A percentile compares a stretch with the other conserved stretches of the same genome.
These are phyloP conservation scores for Gopherus evgoodei DNA, from an alignment of 2,113 vertebrate species.

Conservation along the genomic window DNA sequence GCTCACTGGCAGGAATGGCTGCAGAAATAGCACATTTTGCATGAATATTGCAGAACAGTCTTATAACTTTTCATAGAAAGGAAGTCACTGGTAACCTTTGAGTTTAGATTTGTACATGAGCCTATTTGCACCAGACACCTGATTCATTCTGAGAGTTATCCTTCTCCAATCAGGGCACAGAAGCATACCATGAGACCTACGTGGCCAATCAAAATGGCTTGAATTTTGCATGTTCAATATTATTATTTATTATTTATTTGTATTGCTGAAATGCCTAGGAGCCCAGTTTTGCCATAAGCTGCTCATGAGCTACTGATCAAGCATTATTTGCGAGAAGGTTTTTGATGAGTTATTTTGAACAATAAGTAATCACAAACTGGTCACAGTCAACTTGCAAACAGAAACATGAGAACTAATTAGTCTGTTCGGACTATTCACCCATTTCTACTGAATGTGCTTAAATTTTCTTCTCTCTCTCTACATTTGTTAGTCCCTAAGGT, in stretches of 20 bases:
- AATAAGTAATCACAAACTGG: not conserved
- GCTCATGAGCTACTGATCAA: not conserved
- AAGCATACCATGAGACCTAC: not conserved
- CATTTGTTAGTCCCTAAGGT: no score
- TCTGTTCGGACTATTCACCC: not conserved
- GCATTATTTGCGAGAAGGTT: rapidly evolving
- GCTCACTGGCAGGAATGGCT: not conserved
- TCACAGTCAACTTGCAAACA: not conserved
- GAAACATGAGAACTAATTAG: constrained; percentile 2
- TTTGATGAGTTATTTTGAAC: not conserved
- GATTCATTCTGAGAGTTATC: not conserved
- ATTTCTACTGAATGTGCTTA: not conserved
- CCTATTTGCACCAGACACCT: not conserved
- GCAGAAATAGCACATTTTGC: constrained; percentile 19
- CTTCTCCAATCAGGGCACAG: not conserved
- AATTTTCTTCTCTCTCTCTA: not conserved
- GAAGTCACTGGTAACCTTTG: constrained; percentile 21
- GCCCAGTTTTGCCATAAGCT: not conserved
- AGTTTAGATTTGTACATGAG: not conserved
- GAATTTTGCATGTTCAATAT: rapidly evolving
- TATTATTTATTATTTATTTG: not conserved
- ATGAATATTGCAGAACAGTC: not conserved
- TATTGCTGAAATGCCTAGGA: not conserved
- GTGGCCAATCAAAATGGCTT: not conserved
- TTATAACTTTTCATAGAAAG: not conserved